phyloP scores from a whole-genome alignment of 2,113 vertebrate species.

The Platichthys stellatus region DNA sequence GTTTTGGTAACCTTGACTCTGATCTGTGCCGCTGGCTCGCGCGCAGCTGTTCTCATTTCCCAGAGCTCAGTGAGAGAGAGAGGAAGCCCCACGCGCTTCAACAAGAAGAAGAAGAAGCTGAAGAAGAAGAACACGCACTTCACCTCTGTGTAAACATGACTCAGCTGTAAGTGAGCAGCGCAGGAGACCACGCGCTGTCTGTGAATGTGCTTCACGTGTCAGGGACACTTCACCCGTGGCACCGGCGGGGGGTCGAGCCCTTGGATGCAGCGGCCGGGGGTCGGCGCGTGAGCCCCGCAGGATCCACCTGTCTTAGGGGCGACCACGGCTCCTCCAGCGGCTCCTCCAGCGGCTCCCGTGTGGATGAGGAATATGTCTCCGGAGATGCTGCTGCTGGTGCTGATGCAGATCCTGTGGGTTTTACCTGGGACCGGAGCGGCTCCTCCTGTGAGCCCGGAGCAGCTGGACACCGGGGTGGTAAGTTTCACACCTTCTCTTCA shows the following conservation, averaged over 20 bases:
- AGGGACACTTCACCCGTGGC: constrained; percentile 57
- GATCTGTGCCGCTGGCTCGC: neutral
- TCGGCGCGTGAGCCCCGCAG: constrained; percentile 66
- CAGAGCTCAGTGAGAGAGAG: neutral
- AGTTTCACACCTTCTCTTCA: constrained; percentile 70
- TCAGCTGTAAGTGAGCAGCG: neutral
- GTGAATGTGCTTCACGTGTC: constrained; percentile 61
- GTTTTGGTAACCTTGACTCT: neutral
- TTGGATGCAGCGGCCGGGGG: constrained; percentile 63
- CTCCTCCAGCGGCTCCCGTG: constrained; percentile 51
- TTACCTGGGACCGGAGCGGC: constrained; percentile 75
- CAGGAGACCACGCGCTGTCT: constrained; percentile 34
- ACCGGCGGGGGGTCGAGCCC: constrained; percentile 32
- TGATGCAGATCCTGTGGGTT: constrained; percentile 72
- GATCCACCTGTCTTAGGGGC: constrained; percentile 62
- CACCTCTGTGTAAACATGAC: neutral
- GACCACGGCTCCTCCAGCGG: constrained; percentile 56
- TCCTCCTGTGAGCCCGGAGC: constrained; percentile 80
- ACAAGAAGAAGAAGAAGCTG: too few relatives aligned
- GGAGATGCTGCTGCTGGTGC: constrained; percentile 70
- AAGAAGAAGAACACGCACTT: too few relatives aligned
- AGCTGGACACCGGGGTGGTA: constrained; percentile 90
- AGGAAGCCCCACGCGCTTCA: neutral
- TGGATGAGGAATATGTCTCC: constrained; percentile 76
- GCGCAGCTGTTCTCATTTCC: constrained; percentile 41